Base-by-base conservation (phyloP, 2,888 invertebrate species). In the Lepetodrilus schrolli region DNA sequence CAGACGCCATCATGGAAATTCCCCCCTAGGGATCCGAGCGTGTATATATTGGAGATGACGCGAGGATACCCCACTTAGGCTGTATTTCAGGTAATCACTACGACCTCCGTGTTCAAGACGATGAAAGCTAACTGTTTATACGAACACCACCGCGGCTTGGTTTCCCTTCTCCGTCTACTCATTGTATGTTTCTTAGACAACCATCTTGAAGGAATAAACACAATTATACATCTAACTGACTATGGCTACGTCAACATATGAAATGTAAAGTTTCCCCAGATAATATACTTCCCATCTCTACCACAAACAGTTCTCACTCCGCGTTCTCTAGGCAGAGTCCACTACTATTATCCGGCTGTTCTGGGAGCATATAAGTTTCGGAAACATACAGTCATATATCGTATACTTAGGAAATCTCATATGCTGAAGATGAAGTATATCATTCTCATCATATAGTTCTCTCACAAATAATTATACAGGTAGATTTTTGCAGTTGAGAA, bases 191-290 rank as follows among this genome's bases (percentile, higher is more conserved):
- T 30, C 58, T 58, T 58, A 58, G 58, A 58, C 58, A 58, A 30
- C 58, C 58, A 30, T 30, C 58, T 58, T 58, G 58, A 58, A 58
- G 58, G 17, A 10, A 58, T 58, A 58, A 58, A 58, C 58, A 58
- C 58, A 58, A 58, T 58, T 58, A 58, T 8, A 58, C 58, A 23
- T 58, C 58, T 30, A 30, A 30, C 58, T 58, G 58, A 58, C 58
- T 58, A 34, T 58, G 58, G 26, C 34, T 58, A 26, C 3, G 58
- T 58, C 58, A 58, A 58, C 58, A 58, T 23, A 7, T 58, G 17
- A 10, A 58, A 30, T 10, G 58, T 23, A 10, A 30, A 58, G 58
- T 58, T 34, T 17, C 13, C 30, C 30, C n/a, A 30, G 30, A 58
- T 58, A 58, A 58, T 17, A 34, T 30, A 26, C 58, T 30, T n/a